Conservation (phyloP, 2,113 vertebrate genomes). For the Empidonax traillii region DNA sequence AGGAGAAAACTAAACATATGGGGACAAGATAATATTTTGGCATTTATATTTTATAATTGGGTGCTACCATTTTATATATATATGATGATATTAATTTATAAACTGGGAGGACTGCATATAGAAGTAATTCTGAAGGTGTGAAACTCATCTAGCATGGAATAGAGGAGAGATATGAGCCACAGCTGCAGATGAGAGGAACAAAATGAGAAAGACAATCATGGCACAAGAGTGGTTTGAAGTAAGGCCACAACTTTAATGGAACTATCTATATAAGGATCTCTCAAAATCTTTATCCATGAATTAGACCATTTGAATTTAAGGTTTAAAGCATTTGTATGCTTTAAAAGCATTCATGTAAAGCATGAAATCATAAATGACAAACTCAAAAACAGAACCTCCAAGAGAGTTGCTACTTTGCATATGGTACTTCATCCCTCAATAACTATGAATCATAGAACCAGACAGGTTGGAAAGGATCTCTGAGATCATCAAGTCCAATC, state of each 20-base stretch:
- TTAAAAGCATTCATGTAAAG: background rate
- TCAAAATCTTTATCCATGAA: background rate
- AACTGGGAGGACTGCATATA: background rate
- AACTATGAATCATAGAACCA: background rate
- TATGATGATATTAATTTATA: background rate
- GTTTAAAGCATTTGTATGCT: background rate
- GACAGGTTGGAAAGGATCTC: no score
- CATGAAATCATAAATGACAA: background rate
- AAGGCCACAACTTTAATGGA: background rate
- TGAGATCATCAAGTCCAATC: no score
- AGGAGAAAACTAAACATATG: background rate
- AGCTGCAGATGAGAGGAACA: background rate
- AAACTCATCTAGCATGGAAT: background rate
- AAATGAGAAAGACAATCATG: background rate
- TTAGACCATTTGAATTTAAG: background rate
- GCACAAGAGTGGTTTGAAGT: background rate
- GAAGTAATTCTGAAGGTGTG: background rate
- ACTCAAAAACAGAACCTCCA: background rate
- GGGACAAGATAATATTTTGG: background rate
- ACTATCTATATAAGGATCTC: background rate
- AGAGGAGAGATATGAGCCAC: background rate
- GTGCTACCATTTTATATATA: background rate
- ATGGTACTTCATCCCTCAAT: background rate
- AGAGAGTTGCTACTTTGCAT: accelerated
- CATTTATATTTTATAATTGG: background rate